Base-by-base conservation (phyloP, 2,888 invertebrate genomes). In the Leuctra nigra region DNA sequence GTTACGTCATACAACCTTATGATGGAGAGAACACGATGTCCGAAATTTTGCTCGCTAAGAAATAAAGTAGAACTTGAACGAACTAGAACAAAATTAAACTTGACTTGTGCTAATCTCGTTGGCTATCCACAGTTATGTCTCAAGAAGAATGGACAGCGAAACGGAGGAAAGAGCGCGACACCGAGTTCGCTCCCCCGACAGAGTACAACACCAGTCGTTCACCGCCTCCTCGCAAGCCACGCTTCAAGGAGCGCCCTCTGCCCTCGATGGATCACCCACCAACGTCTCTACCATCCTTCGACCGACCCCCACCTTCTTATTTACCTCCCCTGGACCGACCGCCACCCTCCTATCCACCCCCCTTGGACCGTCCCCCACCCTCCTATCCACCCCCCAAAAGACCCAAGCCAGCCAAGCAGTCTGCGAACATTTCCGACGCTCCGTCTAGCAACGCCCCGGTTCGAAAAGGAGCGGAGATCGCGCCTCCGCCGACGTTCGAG, bases 131-230 rank as follows among this genome's bases (percentile, higher is more conserved):
- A 68, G 81, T 82, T 67, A 81, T 86, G 77, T 77, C 81, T 0
- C 88, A 89, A 74, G 84, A 86, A 67, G 86, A 87, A 70, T 89
- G 87, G 80, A 78, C 87, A 6, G 79, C 84, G 61, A 83, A 86
- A 65, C 82, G 88, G 68, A 77, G 94, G 61, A 73, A 74, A 54
- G 84, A 87, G 67, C 77, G 93, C 61, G 74, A 76, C 22, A 67
- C 77, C 0, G 91, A 92, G 69, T 94, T 94, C 73, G 92, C 89
- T 1, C 93, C 93, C 3, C 77, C 79, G 13, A 20, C 53, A 13
- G 57, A 48, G n/a, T 54, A 61, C 64, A 24, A 24, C 61, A n/a
- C 68, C 63, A 54, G 7, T 11, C 29, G 29, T 6, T 33, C 35
- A 53, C 53, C 53, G n/a, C n/a, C n/a, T n/a, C n/a, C n/a, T n/a